phyloP scores from a whole-genome alignment of 2,113 vertebrate genomes.

The Antigone vipio region DNA sequence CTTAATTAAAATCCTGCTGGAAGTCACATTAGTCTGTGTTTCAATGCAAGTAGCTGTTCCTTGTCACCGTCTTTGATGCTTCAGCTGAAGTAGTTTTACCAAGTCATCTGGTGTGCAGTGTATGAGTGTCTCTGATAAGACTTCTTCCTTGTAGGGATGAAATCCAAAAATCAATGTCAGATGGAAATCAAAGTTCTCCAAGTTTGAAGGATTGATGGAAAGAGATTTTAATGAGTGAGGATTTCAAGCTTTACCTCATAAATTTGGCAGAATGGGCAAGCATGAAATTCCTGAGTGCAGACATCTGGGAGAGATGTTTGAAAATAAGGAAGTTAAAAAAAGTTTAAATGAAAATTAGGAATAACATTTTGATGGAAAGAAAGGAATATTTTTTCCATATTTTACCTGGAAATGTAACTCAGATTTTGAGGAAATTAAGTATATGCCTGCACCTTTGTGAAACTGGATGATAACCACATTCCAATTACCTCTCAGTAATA shows the following conservation, averaged over 20 bases:
- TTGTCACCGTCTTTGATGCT: constrained; percentile 44
- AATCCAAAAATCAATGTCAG: constrained; percentile 69
- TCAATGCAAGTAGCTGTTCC: constrained; percentile 23
- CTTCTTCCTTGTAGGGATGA: constrained; percentile 42
- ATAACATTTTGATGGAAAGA: neutral
- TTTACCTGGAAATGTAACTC: constrained; percentile 30
- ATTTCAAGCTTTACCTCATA: constrained; percentile 57
- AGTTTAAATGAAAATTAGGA: neutral
- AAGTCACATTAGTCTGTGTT: constrained; percentile 27
- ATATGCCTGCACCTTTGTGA: constrained; percentile 30
- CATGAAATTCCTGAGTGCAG: constrained; percentile 54
- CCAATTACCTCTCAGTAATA: constrained; percentile 50
- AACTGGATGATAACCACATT: constrained; percentile 38
- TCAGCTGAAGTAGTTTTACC: constrained; percentile 46
- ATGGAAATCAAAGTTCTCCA: constrained; percentile 64
- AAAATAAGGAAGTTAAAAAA: neutral
- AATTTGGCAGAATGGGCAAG: constrained; percentile 32
- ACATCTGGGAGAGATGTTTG: constrained; percentile 41
- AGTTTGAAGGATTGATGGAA: constrained; percentile 55
- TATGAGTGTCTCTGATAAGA: constrained; percentile 60
- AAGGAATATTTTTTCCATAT: constrained; percentile 13
- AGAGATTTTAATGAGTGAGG: constrained; percentile 51
- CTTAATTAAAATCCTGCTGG: constrained; percentile 19
- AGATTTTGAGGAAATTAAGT: constrained; percentile 38
- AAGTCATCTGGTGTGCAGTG: constrained; percentile 8